Evolutionary conservation across 2,888 invertebrate genomes (phyloP).

Genomic region (Thereva unica): DNA sequence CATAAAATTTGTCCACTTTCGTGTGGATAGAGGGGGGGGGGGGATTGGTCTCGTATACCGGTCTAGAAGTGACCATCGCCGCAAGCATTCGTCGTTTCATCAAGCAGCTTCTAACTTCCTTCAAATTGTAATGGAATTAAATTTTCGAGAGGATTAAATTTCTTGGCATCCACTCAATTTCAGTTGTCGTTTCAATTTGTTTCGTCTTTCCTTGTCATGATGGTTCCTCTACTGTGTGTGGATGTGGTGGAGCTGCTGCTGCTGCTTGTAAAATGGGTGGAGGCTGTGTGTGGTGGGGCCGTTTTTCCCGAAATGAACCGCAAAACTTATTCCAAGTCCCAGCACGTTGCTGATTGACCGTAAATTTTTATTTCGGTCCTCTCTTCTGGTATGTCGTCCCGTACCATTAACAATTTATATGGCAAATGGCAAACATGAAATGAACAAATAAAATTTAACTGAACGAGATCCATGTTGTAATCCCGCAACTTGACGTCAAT

Average conservation of each 20-base stretch:
- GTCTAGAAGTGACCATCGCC: conserved; percentile 1
- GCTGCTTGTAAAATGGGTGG: not conserved
- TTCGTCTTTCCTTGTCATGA: conserved; percentile 23
- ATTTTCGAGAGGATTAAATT: conserved; percentile 38
- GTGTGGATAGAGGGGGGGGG: too few species aligned
- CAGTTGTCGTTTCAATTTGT: conserved; percentile 34
- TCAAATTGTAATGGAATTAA: conserved; percentile 36
- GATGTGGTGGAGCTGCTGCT: too few species aligned
- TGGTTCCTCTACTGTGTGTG: too few species aligned
- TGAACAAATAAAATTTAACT: conserved; percentile 36
- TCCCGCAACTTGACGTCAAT: too few species aligned
- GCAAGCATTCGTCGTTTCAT: conserved; percentile 10
- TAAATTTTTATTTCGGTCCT: conserved; percentile 39
- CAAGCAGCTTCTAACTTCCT: conserved; percentile 18
- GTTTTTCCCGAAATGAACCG: conserved; percentile 19
- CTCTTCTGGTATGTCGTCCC: conserved; percentile 26
- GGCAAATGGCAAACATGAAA: conserved; percentile 35
- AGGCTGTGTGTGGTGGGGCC: conserved; percentile 16
- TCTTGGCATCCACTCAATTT: conserved; percentile 36
- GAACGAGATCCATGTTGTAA: conserved; percentile 7
- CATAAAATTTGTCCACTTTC: too few species aligned
- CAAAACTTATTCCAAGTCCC: conserved; percentile 37
- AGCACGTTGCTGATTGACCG: conserved; percentile 40
- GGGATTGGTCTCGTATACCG: too few species aligned
- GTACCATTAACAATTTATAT: conserved; percentile 37